Base-by-base conservation (phyloP, 2,113 vertebrate genomes). In the Centropristis striata region DNA sequence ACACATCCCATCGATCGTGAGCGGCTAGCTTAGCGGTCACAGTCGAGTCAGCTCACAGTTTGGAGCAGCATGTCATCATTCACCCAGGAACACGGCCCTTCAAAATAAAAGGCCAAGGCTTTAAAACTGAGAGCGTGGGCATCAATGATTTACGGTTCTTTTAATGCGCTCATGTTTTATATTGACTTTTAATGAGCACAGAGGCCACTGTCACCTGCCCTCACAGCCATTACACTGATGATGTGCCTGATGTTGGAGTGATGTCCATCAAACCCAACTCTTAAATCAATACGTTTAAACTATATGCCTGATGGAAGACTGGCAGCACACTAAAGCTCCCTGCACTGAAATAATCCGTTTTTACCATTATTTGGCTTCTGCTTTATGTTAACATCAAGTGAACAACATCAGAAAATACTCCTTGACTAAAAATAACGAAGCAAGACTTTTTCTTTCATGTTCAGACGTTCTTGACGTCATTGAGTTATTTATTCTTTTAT, bases 1-100 rank as follows among this genome's bases (percentile, higher is more conserved):
- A n/a, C 80, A 57, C 79, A 27, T 78, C 73, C 59, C 65, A 69
- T 59, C n/a, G 69, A 75, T 68, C 0, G 50, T 8, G 42, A 80
- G 77, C 64, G 5, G 54, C 23, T 14, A 54, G 70, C 73, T 72
- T 42, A 68, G 81, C 25, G 49, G 64, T 71, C 68, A 63, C 61
- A 18, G 69, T 60, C 18, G 51, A 80, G 70, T 69, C 85, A 70
- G 66, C 67, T 73, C 50, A 50, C 57, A 7, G 69, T 64, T 27
- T 7, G 46, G 23, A 57, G n/a, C n/a, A n/a, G n/a, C n/a, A n/a
- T 53, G 49, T 71, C 61, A 46, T 85, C 73, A 42, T n/a, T 74
- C 68, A 42, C 60, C 32, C 65, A 20, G 69, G 55, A 58, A 70
- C 16, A n/a, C 1, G 2, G 15, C 28, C 18, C 41, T 68, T 80